A percentile compares a stretch with the other conserved stretches of the same genome.
These are phyloP conservation scores for Gopherus evgoodei DNA, from an alignment of 2,113 vertebrate species.

Conservation along the genomic window DNA sequence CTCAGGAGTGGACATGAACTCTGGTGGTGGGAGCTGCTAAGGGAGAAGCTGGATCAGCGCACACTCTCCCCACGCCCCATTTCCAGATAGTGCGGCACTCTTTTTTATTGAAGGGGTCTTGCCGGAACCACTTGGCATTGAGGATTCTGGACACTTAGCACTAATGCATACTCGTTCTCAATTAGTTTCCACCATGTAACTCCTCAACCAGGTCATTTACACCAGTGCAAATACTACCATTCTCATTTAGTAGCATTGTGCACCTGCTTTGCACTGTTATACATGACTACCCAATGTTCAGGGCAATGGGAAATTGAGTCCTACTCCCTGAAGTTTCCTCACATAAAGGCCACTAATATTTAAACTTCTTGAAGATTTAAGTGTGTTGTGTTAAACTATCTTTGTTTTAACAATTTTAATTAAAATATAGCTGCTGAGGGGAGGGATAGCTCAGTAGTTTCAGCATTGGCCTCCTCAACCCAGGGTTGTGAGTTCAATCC, in stretches of 20 bases:
- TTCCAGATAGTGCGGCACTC: not conserved
- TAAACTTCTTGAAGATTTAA: not conserved
- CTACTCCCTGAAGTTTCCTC: not conserved
- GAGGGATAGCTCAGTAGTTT: no score
- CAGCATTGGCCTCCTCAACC: no score
- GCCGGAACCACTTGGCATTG: rapidly evolving
- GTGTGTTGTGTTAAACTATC: not conserved
- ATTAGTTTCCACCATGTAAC: not conserved
- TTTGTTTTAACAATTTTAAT: not conserved
- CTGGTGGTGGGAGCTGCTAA: not conserved
- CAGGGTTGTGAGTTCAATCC: no score
- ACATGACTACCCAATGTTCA: not conserved
- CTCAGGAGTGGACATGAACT: not conserved
- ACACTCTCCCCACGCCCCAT: not conserved
- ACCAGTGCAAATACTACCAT: not conserved
- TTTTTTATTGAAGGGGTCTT: not conserved
- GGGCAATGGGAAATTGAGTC: no score
- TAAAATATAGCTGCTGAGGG: not conserved
- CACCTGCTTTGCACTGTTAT: not conserved
- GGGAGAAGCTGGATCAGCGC: not conserved
- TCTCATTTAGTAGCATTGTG: not conserved
- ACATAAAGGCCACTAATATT: not conserved
- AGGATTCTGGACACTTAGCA: not conserved
- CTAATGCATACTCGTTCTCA: not conserved
- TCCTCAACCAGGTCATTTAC: not conserved